These are phyloP conservation scores for Ennomos fuscantarius DNA, from an alignment of 2,888 invertebrate species.

Conservation along the genomic window DNA sequence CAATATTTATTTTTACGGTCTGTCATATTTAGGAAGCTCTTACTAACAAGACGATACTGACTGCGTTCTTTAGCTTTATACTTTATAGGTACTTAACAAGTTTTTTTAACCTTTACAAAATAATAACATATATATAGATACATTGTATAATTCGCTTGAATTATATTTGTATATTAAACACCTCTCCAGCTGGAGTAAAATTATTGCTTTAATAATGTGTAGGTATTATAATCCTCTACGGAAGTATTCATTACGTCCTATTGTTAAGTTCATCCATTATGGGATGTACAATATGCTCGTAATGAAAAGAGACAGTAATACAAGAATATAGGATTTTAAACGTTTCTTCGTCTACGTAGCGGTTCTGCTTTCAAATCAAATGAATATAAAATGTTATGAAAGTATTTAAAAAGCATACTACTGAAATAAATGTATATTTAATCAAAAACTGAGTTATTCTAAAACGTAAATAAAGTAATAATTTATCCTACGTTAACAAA, in stretches of 20 bases:
- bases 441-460: too few relatives aligned
- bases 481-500: too few relatives aligned
- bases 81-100: too few relatives aligned
- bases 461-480: too few relatives aligned
- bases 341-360: constrained; percentile 33
- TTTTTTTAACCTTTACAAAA: too few relatives aligned
- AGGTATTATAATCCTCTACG: constrained; percentile 30
- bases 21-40: constrained; percentile 60
- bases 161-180: constrained; percentile 8
- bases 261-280: constrained; percentile 58
- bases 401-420: too few relatives aligned
- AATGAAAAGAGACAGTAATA: constrained; percentile 46
- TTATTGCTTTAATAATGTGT: constrained; percentile 18
- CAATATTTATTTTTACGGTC: constrained; percentile 58
- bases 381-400: too few relatives aligned
- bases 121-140: too few relatives aligned
- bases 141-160: background rate
- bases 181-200: constrained; percentile 14
- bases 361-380: too few relatives aligned
- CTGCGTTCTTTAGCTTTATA: constrained; percentile 9
- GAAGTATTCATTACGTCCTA: constrained; percentile 55
- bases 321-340: constrained; percentile 34
- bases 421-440: too few relatives aligned
- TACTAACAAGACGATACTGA: constrained; percentile 44
- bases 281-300: constrained; percentile 51